Evolutionary conservation across 2,888 invertebrate species (phyloP).

Genomic region (Apotomis turbidana): DNA sequence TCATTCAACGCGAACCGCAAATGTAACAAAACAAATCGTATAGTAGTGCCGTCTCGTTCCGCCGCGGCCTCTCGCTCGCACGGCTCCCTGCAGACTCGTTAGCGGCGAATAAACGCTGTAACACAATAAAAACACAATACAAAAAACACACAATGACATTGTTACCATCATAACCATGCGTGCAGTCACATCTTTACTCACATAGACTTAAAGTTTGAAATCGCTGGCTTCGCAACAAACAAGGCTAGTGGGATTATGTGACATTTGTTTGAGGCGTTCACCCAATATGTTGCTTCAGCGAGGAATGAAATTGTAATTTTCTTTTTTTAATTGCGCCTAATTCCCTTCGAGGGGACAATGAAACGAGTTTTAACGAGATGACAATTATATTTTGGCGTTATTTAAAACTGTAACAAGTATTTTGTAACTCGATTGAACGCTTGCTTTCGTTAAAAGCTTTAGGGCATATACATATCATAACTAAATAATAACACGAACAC

Average conservation of each 20-base stretch:
- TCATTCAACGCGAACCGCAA: constrained; percentile 55
- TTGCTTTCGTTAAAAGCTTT: constrained; percentile 35
- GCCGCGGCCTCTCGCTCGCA: constrained; percentile 53
- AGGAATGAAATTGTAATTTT: constrained; percentile 74
- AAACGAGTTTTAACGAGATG: constrained; percentile 41
- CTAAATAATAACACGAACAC: not conserved
- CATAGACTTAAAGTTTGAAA: constrained; percentile 45
- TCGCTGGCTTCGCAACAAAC: constrained; percentile 34
- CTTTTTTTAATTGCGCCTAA: constrained; percentile 76
- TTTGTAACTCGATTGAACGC: constrained; percentile 37
- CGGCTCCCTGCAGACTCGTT: constrained; percentile 77
- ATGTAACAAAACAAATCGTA: constrained; percentile 67
- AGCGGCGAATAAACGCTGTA: constrained; percentile 74
- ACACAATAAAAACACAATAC: constrained; percentile 78
- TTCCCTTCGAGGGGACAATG: constrained; percentile 48
- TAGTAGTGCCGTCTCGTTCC: constrained; percentile 55
- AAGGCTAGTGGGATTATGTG: constrained; percentile 54
- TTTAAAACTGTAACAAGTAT: constrained; percentile 42
- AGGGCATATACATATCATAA: constrained; percentile 11
- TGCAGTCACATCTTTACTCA: constrained; percentile 22
- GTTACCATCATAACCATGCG: constrained; percentile 47
- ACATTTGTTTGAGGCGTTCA: constrained; percentile 81
- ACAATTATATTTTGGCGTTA: constrained; percentile 39
- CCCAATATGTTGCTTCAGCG: constrained; percentile 72
- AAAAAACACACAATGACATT: constrained; percentile 70